A percentile compares a stretch with the other conserved stretches of the same genome.
Evolutionary conservation across 2,113 vertebrate species (phyloP).

Genomic region (Chitala chitala): DNA sequence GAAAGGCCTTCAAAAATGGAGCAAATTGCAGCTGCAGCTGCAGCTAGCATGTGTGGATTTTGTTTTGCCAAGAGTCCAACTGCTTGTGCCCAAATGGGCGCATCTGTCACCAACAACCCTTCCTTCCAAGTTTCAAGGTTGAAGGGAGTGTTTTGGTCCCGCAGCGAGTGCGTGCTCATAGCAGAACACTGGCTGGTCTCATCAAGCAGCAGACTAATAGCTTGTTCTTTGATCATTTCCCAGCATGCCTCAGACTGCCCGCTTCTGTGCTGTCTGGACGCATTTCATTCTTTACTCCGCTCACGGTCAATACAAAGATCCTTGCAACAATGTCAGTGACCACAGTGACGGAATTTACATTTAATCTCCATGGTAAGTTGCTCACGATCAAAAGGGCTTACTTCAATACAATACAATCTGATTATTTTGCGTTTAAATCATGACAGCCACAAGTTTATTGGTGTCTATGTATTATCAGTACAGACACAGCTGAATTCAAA

Average conservation of each 20-base stretch:
- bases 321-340: background rate
- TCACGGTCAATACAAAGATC: background rate
- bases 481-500: no score
- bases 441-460: no score
- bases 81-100: slow-evolving; percentile 22
- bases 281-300: background rate
- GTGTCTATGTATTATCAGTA: no score
- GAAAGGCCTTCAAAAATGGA: slow-evolving; percentile 2
- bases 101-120: slow-evolving; percentile 17
- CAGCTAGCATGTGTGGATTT: background rate
- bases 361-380: no score
- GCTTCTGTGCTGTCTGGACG: background rate
- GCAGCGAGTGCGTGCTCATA: background rate
- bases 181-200: background rate
- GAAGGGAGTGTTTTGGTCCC: slow-evolving; percentile 12
- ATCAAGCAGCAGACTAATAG: background rate
- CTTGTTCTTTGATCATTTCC: background rate
- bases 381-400: no score
- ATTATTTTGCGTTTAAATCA: no score
- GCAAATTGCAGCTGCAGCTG: background rate
- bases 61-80: slow-evolving; percentile 21
- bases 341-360: no score
- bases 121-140: slow-evolving; percentile 28
- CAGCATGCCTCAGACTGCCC: background rate
- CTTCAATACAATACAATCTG: no score